A percentile compares a stretch with the other conserved stretches of the same genome.
Conservation (phyloP, 2,888 invertebrate species). For the Drosophila colorata region DNA sequence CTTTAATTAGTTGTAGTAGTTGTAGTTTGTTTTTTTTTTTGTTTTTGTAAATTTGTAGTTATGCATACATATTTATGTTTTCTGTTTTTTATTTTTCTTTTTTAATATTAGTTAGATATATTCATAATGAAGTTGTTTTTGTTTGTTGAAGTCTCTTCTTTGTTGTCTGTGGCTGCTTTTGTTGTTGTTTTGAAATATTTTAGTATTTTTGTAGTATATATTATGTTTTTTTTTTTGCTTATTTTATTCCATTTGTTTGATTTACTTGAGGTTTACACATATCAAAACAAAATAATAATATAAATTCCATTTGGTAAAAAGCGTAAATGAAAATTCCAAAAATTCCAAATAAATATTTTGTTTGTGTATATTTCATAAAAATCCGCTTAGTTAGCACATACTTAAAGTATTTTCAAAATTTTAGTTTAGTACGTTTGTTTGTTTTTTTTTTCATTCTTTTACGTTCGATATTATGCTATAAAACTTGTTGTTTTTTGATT, state of each 20-base stretch:
- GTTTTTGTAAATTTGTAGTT: slow-evolving; percentile 63
- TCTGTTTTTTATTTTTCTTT: slow-evolving; percentile 14
- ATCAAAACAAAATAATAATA: slow-evolving; percentile 7
- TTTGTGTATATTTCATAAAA: slow-evolving; percentile 36
- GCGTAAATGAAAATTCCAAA: slow-evolving; percentile 13
- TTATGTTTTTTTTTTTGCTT: slow-evolving; percentile 1
- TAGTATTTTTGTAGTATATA: slow-evolving; percentile 27
- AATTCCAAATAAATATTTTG: slow-evolving; percentile 7
- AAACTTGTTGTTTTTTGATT: slow-evolving; percentile 38
- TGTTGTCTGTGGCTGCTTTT: slow-evolving; percentile 60
- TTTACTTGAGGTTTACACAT: slow-evolving; percentile 46
- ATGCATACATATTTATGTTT: slow-evolving; percentile 44
- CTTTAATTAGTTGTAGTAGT: slow-evolving; percentile 52
- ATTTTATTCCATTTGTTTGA: slow-evolving; percentile 41
- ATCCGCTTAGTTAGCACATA: slow-evolving; percentile 42
- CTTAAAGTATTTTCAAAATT: slow-evolving; percentile 54
- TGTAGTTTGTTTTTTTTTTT: slow-evolving; percentile 34
- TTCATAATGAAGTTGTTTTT: slow-evolving; percentile 51
- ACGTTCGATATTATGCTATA: slow-evolving; percentile 48
- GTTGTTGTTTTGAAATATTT: slow-evolving; percentile 24
- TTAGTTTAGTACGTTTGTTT: slow-evolving; percentile 33
- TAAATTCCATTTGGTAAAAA: slow-evolving; percentile 37
- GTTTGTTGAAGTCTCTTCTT: slow-evolving; percentile 60
- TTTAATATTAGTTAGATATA: slow-evolving; percentile 39
- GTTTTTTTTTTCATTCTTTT: background rate